Evolutionary conservation across 2,113 vertebrate species (phyloP).

Genomic region (Recurvirostra avosetta): DNA sequence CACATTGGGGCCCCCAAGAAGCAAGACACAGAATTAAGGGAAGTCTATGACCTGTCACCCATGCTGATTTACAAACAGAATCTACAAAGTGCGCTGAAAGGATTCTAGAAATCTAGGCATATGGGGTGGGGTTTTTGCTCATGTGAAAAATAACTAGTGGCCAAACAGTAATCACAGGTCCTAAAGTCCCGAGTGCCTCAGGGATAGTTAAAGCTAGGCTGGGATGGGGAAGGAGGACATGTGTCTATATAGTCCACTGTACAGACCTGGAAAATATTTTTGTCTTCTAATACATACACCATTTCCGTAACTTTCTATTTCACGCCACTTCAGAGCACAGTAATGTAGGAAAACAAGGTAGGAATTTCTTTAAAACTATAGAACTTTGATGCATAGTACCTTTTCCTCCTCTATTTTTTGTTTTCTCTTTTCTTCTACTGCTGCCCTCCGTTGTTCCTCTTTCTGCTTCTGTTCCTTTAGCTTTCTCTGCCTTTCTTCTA

Average conservation of each 20-base stretch:
- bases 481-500: slow-evolving; percentile 89
- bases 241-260: accelerated
- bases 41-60: neutral
- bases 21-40: neutral
- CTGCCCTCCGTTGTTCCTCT: slow-evolving; percentile 87
- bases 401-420: slow-evolving; percentile 90
- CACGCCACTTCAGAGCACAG: neutral
- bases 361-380: neutral
- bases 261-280: neutral
- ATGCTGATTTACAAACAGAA: neutral
- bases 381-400: slow-evolving; percentile 59
- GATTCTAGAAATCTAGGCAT: neutral
- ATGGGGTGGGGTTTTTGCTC: neutral
- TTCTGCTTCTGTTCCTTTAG: slow-evolving; percentile 88
- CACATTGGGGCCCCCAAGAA: neutral
- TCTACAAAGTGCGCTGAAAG: neutral
- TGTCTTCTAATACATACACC: neutral
- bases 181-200: neutral
- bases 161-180: neutral
- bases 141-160: neutral
- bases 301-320: neutral
- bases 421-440: slow-evolving; percentile 91
- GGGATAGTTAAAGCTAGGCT: neutral
- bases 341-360: neutral
- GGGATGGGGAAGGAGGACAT: neutral